phyloP scores from a whole-genome alignment of 2,888 invertebrate genomes.

The Scaptomyza caliginosa region DNA sequence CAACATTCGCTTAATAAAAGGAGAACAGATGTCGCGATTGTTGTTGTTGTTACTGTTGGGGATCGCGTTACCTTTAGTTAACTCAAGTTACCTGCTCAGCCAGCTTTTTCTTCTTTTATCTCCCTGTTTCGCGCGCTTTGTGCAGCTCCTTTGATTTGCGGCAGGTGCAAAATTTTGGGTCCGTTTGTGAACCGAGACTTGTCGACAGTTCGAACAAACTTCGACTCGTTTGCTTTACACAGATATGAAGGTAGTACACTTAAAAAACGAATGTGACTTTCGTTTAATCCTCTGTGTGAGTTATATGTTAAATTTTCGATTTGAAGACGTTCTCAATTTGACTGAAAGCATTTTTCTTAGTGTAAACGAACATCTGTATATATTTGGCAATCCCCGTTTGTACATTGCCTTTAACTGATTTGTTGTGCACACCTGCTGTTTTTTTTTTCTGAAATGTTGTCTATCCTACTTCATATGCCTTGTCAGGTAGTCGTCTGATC shows the following conservation, averaged over 20 bases:
- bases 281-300: too few relatives aligned
- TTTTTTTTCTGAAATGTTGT: conserved; percentile 13
- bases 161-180: conserved; percentile 70
- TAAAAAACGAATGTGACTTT: too few relatives aligned
- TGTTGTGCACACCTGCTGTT: conserved; percentile 58
- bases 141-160: conserved; percentile 69
- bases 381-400: conserved; percentile 7
- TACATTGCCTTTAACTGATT: conserved; percentile 51
- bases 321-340: neutral
- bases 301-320: too few relatives aligned
- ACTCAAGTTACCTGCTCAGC: conserved; percentile 59
- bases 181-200: conserved; percentile 35
- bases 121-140: neutral
- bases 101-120: conserved; percentile 29
- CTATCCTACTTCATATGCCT: conserved; percentile 6
- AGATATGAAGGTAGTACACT: neutral
- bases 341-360: neutral
- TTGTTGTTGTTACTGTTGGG: conserved; percentile 32
- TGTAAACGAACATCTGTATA: neutral
- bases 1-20: conserved; percentile 18
- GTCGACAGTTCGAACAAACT: conserved; percentile 27
- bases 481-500: conserved; percentile 51
- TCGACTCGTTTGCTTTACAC: conserved; percentile 14
- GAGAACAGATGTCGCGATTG: conserved; percentile 59
- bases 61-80: conserved; percentile 58